Percentiles rank a stretch among this genome's conserved stretches.
phyloP scores from a whole-genome alignment of 2,797 vertebrate species.

The Neosilurus mollespiculum region DNA sequence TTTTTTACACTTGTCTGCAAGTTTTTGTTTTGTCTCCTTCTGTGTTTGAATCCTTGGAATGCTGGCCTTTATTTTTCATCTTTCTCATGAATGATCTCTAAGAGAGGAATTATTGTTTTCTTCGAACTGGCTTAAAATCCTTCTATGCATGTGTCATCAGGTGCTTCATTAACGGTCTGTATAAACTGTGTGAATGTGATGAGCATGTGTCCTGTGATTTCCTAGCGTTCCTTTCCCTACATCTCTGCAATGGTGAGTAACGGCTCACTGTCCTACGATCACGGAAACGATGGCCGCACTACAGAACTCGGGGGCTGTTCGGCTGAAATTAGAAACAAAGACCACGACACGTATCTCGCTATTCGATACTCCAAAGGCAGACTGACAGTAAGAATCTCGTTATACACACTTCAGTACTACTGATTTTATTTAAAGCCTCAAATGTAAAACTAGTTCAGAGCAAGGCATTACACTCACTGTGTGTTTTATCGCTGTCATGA shows the following conservation, averaged over 20 bases:
- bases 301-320: constrained; percentile 92
- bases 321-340: constrained; percentile 88
- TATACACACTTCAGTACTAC: not conserved
- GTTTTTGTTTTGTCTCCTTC: not conserved
- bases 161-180: not conserved
- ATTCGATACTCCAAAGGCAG: constrained; percentile 90
- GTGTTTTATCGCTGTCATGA: no score
- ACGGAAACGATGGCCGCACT: constrained; percentile 89
- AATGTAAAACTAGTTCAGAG: not conserved
- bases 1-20: constrained; percentile 15
- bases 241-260: constrained; percentile 98
- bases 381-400: constrained; percentile 80
- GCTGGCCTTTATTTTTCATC: constrained; percentile 5
- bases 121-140: not conserved
- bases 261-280: constrained; percentile 89
- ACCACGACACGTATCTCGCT: constrained; percentile 93
- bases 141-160: constrained; percentile 7
- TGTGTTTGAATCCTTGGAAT: not conserved
- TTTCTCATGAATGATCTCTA: not conserved
- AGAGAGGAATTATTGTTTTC: not conserved
- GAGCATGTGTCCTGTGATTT: not conserved
- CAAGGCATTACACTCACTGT: not conserved
- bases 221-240: constrained; percentile 90
- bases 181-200: not conserved
- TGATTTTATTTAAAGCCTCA: not conserved